These are phyloP conservation scores for Apodemus agrarius DNA, from an alignment of 2,797 vertebrate genomes.

Conservation along the genomic window DNA sequence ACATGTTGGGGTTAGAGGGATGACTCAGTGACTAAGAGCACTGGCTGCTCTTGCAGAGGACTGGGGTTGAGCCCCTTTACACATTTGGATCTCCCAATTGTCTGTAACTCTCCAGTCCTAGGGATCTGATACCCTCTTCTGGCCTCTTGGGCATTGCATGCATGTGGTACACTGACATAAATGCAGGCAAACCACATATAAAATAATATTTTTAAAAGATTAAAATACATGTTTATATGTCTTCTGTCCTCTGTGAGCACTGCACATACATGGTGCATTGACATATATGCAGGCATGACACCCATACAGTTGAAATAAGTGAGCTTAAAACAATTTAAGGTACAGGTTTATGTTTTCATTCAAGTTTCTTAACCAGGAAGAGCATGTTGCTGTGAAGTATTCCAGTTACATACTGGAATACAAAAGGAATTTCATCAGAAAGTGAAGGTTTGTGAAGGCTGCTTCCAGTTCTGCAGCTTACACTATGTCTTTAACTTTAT, in stretches of 20 bases:
- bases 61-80: neutral
- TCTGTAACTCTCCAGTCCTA: neutral
- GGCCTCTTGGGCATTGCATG: neutral
- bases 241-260: neutral
- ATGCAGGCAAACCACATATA: neutral
- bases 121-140: neutral
- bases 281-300: no score
- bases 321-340: neutral
- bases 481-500: neutral
- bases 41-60: neutral
- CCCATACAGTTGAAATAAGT: no score
- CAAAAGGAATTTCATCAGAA: neutral
- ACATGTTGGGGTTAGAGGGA: neutral
- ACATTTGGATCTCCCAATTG: neutral
- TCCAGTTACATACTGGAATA: neutral
- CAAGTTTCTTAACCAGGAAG: neutral
- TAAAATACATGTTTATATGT: neutral
- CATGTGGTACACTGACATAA: neutral
- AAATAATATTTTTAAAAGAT: neutral
- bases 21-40: no score
- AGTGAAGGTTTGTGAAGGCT: neutral
- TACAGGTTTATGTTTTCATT: neutral
- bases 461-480: neutral
- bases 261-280: neutral
- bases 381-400: no score